Conservation (phyloP, 2,113 vertebrate genomes). For the Ophiodon elongatus region DNA sequence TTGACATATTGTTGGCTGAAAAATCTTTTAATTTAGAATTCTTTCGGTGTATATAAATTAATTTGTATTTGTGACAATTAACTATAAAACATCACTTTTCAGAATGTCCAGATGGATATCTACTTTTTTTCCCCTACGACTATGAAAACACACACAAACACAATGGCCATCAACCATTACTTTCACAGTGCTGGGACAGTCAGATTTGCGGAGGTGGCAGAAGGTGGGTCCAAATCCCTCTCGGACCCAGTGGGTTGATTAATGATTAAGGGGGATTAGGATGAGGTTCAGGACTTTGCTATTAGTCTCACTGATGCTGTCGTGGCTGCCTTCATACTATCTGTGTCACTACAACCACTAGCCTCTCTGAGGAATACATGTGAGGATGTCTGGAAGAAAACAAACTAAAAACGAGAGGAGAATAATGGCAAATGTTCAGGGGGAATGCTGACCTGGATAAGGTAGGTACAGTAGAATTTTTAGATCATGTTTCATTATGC, state of each 20-base stretch:
- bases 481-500: not conserved
- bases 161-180: slow-evolving; percentile 32
- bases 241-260: slow-evolving; percentile 77
- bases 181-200: slow-evolving; percentile 50
- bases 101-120: not conserved
- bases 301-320: slow-evolving; percentile 55
- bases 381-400: slow-evolving; percentile 36
- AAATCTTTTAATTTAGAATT: not conserved
- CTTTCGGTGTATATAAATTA: not conserved
- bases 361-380: slow-evolving; percentile 1
- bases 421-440: slow-evolving; percentile 8
- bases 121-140: not conserved
- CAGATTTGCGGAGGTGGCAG: slow-evolving; percentile 80
- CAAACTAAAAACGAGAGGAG: slow-evolving; percentile 16
- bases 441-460: slow-evolving; percentile 19
- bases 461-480: slow-evolving; percentile 28
- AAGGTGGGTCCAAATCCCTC: slow-evolving; percentile 83
- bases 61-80: not conserved
- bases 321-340: slow-evolving; percentile 41
- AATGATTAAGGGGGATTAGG: slow-evolving; percentile 86
- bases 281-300: slow-evolving; percentile 70
- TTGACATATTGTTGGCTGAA: not conserved
- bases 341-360: slow-evolving; percentile 38
- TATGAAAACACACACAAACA: slow-evolving; percentile 14
- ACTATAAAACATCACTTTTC: not conserved